A percentile compares a stretch with the other conserved stretches of the same genome.
Evolutionary conservation across 2,113 vertebrate species (phyloP).

Genomic region (human (Homo sapiens)): DNA sequence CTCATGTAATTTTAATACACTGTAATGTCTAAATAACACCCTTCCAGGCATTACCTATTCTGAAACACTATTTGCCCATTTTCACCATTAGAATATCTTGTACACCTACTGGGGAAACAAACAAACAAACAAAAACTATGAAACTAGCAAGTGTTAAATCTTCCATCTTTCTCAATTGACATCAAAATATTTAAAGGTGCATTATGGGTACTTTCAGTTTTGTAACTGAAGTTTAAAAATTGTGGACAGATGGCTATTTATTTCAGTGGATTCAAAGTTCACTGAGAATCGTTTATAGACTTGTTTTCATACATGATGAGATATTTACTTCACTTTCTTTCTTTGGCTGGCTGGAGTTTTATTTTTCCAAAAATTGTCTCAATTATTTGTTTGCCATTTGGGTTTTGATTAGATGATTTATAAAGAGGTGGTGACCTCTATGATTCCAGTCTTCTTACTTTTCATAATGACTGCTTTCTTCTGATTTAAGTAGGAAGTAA

Average conservation of each 20-base stretch:
- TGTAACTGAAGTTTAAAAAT: neutral
- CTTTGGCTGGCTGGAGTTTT: neutral
- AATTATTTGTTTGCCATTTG: neutral
- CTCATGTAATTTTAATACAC: neutral
- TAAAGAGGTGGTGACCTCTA: too few species aligned
- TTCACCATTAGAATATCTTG: neutral
- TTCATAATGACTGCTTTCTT: neutral
- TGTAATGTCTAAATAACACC: neutral
- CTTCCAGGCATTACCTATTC: accelerated
- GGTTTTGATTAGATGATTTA: neutral
- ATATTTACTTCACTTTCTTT: neutral
- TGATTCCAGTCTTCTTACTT: neutral
- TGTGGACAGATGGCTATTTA: neutral
- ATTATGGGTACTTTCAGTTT: too few species aligned
- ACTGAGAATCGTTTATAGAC: neutral
- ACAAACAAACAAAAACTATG: too few species aligned
- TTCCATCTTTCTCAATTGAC: neutral
- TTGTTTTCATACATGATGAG: neutral
- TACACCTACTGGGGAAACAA: neutral
- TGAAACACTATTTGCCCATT: neutral
- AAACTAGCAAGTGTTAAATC: neutral
- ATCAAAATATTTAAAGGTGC: neutral
- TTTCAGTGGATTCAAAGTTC: neutral
- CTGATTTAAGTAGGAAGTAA: neutral
- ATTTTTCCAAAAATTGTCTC: neutral